A percentile compares a stretch with the other conserved stretches of the same genome.
These are phyloP conservation scores for Zonotrichia leucophrys DNA, from an alignment of 2,113 vertebrate species.

Conservation along the genomic window DNA sequence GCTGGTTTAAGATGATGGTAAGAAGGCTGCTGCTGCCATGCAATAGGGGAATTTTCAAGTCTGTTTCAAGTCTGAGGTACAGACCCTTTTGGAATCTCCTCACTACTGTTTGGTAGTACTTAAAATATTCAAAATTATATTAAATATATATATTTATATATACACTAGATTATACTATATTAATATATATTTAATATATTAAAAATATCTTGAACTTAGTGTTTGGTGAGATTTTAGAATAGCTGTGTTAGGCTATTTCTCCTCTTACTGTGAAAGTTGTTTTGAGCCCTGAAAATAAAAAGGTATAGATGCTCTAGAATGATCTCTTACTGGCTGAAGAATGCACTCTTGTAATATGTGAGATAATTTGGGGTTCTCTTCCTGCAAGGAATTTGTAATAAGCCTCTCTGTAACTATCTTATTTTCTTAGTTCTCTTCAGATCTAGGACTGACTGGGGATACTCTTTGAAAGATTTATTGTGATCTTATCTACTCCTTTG, in stretches of 20 bases:
- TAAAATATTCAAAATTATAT: neutral
- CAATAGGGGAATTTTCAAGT: neutral
- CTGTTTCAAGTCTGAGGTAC: neutral
- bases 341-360: neutral
- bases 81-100: neutral
- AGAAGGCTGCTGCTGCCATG: neutral
- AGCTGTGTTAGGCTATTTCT: neutral
- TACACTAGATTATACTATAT: neutral
- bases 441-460: neutral
- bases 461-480: neutral
- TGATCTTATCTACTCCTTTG: neutral
- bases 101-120: neutral
- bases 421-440: neutral
- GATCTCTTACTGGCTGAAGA: neutral
- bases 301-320: neutral
- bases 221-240: neutral
- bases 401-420: neutral
- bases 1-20: neutral
- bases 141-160: neutral
- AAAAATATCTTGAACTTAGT: neutral
- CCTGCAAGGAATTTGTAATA: neutral
- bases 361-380: neutral
- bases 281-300: neutral
- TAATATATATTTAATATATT: neutral
- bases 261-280: neutral